These are phyloP conservation scores for Chrysomallon squamiferum DNA, from an alignment of 1,140 invertebrate species.

Conservation along the genomic window DNA sequence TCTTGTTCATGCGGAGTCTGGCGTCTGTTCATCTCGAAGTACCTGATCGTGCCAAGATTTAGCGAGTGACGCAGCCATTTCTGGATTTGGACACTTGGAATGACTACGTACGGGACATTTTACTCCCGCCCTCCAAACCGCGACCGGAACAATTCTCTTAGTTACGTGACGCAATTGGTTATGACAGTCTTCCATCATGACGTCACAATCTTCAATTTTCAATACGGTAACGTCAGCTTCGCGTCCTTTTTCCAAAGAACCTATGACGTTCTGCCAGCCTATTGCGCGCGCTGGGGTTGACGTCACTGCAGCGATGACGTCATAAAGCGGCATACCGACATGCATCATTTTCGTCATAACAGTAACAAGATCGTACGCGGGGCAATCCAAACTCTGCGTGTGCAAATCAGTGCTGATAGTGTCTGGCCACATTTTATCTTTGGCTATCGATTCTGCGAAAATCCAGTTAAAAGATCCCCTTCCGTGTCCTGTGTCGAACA, in stretches of 20 bases:
- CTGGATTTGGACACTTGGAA: constrained; percentile 27
- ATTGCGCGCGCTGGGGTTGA: constrained; percentile 43
- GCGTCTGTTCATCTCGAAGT: too few relatives aligned
- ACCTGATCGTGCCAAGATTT: too few relatives aligned
- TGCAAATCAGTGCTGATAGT: constrained; percentile 54
- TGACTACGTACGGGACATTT: constrained; percentile 20
- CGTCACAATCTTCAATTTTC: constrained; percentile 31
- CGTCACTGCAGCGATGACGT: constrained; percentile 47
- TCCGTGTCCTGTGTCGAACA: constrained; percentile 57
- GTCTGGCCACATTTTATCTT: constrained; percentile 49
- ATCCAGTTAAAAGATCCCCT: constrained; percentile 51
- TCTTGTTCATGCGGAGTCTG: too few relatives aligned
- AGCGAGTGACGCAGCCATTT: too few relatives aligned
- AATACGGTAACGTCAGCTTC: constrained; percentile 51
- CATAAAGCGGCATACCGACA: constrained; percentile 48
- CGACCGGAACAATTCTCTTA: constrained; percentile 37
- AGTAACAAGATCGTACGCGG: constrained; percentile 47
- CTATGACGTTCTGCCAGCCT: constrained; percentile 24
- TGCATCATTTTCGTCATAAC: constrained; percentile 57
- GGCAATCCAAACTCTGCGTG: constrained; percentile 37
- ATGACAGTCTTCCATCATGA: constrained; percentile 40
- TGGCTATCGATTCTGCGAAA: constrained; percentile 38
- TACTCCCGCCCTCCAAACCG: constrained; percentile 43
- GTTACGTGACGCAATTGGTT: constrained; percentile 32
- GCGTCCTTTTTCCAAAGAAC: constrained; percentile 40